A percentile compares a stretch with the other conserved stretches of the same genome.
These are phyloP conservation scores for Drosophila pseudoananassae DNA, from an alignment of 1,140 invertebrate genomes.

Conservation along the genomic window DNA sequence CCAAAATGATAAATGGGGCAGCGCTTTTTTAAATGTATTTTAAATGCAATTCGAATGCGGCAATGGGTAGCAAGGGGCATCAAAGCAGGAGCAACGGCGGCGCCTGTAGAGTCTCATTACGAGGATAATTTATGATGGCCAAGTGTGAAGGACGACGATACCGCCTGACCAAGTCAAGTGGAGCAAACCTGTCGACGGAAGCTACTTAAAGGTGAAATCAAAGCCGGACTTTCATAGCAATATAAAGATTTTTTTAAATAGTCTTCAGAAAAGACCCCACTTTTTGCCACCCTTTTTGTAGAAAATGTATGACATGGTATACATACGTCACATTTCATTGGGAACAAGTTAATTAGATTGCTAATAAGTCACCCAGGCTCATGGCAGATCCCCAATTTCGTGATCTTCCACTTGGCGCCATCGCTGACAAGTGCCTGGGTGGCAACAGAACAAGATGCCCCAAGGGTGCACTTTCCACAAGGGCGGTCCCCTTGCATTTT, in stretches of 20 bases:
- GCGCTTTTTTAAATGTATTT: slow-evolving; percentile 78
- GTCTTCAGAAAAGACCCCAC: too few relatives aligned
- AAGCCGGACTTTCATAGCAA: background rate
- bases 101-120: slow-evolving; percentile 76
- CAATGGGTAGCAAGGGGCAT: slow-evolving; percentile 48
- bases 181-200: slow-evolving; percentile 35
- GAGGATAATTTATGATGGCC: slow-evolving; percentile 74
- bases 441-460: slow-evolving; percentile 40
- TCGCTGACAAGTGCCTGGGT: slow-evolving; percentile 76
- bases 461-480: background rate
- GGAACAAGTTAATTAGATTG: slow-evolving; percentile 76
- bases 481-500: slow-evolving; percentile 14
- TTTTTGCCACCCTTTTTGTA: background rate
- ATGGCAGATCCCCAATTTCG: slow-evolving; percentile 12
- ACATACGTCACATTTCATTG: slow-evolving; percentile 72
- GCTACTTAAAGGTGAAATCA: slow-evolving; percentile 30
- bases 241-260: too few relatives aligned
- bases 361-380: slow-evolving; percentile 67
- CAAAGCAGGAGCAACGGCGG: slow-evolving; percentile 34
- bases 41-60: slow-evolving; percentile 78
- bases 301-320: slow-evolving; percentile 50
- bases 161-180: slow-evolving; percentile 36
- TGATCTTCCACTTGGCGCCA: slow-evolving; percentile 64
- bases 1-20: slow-evolving; percentile 76
- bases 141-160: slow-evolving; percentile 68